phyloP scores from a whole-genome alignment of 2,113 vertebrate genomes.

The Leptodactylus fuscus region DNA sequence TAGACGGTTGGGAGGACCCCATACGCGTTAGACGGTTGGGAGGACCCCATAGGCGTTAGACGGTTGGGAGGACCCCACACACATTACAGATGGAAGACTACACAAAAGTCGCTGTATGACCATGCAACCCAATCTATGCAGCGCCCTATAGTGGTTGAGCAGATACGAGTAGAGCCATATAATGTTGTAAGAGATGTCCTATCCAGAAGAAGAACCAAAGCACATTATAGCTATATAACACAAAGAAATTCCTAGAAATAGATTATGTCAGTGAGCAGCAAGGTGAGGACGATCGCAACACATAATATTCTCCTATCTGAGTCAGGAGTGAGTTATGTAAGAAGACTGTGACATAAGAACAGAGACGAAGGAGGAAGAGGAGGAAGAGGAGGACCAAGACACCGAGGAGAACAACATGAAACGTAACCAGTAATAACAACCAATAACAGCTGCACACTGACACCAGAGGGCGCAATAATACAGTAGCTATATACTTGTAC shows the following conservation, averaged over 20 bases:
- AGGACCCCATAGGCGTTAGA: too few species aligned
- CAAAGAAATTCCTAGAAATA: background rate
- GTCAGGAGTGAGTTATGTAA: conserved; percentile 13
- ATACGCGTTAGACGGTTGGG: too few species aligned
- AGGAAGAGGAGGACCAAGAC: background rate
- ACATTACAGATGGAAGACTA: too few species aligned
- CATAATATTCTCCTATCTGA: background rate
- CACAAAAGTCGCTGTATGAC: too few species aligned
- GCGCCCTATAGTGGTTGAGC: too few species aligned
- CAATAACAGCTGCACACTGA: background rate
- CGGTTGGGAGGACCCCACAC: too few species aligned
- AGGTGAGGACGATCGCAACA: background rate
- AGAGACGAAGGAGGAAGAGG: background rate
- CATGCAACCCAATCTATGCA: too few species aligned
- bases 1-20: too few species aligned
- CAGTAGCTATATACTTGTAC: background rate
- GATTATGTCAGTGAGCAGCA: background rate
- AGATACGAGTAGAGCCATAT: too few species aligned
- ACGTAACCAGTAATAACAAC: background rate
- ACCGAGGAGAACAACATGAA: background rate
- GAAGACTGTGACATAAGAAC: conserved; percentile 2
- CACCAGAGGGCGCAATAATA: background rate
- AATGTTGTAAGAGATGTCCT: too few species aligned
- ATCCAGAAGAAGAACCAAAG: too few species aligned
- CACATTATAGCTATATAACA: too few species aligned